Conservation (phyloP, 2,797 vertebrate genomes). For the Neoniphon sammara region DNA sequence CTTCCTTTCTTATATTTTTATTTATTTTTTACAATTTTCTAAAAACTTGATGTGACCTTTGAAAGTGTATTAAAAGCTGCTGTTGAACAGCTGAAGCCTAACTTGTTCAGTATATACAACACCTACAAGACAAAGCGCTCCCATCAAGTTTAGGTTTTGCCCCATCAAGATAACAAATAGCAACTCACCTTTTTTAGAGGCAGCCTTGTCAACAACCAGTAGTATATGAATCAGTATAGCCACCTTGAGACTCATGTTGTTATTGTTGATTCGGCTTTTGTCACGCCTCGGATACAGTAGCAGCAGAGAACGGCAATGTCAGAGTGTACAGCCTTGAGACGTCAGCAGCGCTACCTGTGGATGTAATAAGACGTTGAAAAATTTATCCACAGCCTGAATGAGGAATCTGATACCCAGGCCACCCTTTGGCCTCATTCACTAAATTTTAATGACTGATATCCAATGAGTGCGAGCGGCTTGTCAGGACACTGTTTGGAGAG, state of each 20-base stretch:
- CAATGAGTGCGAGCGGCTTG: slow-evolving; percentile 86
- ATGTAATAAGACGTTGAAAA: slow-evolving; percentile 89
- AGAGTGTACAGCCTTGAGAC: slow-evolving; percentile 70
- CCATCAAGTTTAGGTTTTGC: slow-evolving; percentile 50
- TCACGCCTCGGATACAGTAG: slow-evolving; percentile 65
- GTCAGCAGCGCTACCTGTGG: slow-evolving; percentile 76
- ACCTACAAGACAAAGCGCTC: slow-evolving; percentile 53
- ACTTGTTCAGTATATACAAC: slow-evolving; percentile 32
- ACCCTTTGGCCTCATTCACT: slow-evolving; percentile 82
- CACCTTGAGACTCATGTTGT: slow-evolving; percentile 73
- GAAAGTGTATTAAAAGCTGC: slow-evolving; percentile 52
- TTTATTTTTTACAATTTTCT: slow-evolving; percentile 16
- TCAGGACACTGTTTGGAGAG: slow-evolving; percentile 84
- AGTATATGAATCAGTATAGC: slow-evolving; percentile 81
- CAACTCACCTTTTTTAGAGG: slow-evolving; percentile 89
- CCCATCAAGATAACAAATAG: slow-evolving; percentile 67
- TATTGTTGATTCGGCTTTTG: slow-evolving; percentile 73
- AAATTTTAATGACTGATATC: slow-evolving; percentile 93
- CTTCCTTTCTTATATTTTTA: slow-evolving; percentile 19
- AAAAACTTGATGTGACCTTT: slow-evolving; percentile 27
- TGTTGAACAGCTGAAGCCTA: slow-evolving; percentile 54
- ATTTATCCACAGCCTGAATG: slow-evolving; percentile 88
- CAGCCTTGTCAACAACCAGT: slow-evolving; percentile 76
- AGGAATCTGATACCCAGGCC: slow-evolving; percentile 86
- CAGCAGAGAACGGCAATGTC: slow-evolving; percentile 57